Evolutionary conservation across 2,113 vertebrate genomes (phyloP).

Genomic region (Piprites chloris): DNA sequence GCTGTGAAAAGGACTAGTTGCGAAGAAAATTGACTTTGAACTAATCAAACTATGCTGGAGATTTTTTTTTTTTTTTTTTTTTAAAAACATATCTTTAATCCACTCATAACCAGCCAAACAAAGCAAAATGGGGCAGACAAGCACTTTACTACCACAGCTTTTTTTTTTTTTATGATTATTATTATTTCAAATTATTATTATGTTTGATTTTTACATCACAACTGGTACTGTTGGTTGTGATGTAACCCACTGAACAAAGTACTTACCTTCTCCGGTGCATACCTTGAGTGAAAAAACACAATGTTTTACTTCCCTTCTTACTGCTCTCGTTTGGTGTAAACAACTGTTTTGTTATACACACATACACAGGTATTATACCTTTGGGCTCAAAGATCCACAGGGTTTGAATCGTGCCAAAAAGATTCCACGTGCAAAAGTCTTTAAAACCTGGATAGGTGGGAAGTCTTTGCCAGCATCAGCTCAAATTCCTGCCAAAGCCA

Average conservation of each 20-base stretch:
- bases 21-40: conserved; percentile 96
- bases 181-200: background rate
- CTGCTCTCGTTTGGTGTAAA: conserved; percentile 71
- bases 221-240: conserved; percentile 87
- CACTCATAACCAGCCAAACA: conserved; percentile 99
- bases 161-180: background rate
- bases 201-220: conserved; percentile 85
- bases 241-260: conserved; percentile 84
- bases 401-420: conserved; percentile 1
- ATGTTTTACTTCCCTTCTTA: conserved; percentile 75
- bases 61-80: conserved; percentile 53
- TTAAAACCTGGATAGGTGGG: background rate
- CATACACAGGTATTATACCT: conserved; percentile 79
- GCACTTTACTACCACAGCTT: conserved; percentile 98
- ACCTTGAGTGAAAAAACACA: conserved; percentile 79
- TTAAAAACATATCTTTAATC: conserved; percentile 86
- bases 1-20: conserved; percentile 99
- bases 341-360: conserved; percentile 75
- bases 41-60: conserved; percentile 93
- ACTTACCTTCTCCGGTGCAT: conserved; percentile 75
- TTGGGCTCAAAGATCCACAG: conserved; percentile 72
- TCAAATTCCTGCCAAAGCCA: background rate
- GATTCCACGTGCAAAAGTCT: background rate
- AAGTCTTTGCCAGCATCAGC: background rate
- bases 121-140: conserved; percentile 96